Percentiles rank a stretch among this genome's conserved stretches.
Conservation (phyloP, 2,797 vertebrate species). For the Parauchenoglanis punctatus region DNA sequence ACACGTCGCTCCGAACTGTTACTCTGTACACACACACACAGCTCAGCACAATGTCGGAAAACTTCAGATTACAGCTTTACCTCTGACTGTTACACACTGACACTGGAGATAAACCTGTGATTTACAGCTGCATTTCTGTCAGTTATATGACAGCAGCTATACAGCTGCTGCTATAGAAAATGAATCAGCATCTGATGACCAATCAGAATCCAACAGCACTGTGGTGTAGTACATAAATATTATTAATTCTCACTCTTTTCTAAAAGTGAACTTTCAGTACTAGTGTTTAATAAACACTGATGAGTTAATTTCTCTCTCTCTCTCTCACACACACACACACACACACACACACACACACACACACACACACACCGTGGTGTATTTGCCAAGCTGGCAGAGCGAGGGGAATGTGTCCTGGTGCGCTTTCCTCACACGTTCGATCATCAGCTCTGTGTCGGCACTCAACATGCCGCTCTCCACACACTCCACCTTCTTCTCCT, state of each 20-base stretch:
- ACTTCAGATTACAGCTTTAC: neutral
- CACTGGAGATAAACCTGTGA: neutral
- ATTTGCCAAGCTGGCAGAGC: conserved; percentile 97
- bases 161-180: neutral
- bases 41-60: conserved; percentile 55
- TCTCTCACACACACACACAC: neutral
- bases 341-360: neutral
- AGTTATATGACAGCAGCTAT: too few species aligned
- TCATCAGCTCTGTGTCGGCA: conserved; percentile 92
- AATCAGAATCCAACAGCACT: neutral
- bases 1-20: conserved; percentile 95
- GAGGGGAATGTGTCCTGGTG: conserved; percentile 97
- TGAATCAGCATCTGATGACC: neutral
- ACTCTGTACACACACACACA: conserved; percentile 74
- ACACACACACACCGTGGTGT: conserved; percentile 87
- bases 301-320: neutral
- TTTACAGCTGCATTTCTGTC: neutral
- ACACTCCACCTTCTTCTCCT: conserved; percentile 90
- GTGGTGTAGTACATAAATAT: neutral
- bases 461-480: conserved; percentile 90
- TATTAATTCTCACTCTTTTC: neutral
- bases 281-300: neutral
- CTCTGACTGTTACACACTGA: neutral
- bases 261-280: neutral
- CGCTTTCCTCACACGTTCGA: conserved; percentile 95